Evolutionary conservation across 1,140 invertebrate genomes (phyloP), one percentile per base, ranked within the genome.

Genomic region (Ctenoplectra terminalis): DNA sequence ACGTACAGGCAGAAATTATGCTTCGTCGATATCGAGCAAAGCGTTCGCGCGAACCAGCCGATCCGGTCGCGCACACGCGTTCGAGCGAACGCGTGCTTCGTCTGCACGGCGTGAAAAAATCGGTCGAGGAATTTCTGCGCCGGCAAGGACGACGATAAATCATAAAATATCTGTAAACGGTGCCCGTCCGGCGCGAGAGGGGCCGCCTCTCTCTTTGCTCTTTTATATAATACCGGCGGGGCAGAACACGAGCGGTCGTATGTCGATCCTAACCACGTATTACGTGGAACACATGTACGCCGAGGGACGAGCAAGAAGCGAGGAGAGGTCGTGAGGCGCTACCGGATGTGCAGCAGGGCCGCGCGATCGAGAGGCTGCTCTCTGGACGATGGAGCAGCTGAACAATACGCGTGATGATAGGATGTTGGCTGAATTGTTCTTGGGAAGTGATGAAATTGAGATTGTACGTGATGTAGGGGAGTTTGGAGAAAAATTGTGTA

Each of bases 61-160:
- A 72, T 66, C 81, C 60, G 77, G 64, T 83, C 61, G 75, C 20
- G 74, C 29, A 56, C 26, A 66, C 31, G 61, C 67, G n/a, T 60
- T 79, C 20, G n/a, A 13, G 43, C 50, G 46, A 61, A 46, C 34
- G n/a, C n/a, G n/a, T n/a, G n/a, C n/a, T n/a, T n/a, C n/a, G n/a
- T n/a, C n/a, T n/a, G n/a, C n/a, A n/a, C n/a, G n/a, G n/a, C n/a
- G n/a, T n/a, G n/a, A n/a, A n/a, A n/a, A n/a, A n/a, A n/a, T n/a
- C n/a, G n/a, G n/a, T n/a, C n/a, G 50, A 58, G 82, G 79, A 88
- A 88, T 86, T 88, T 77, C 75, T 84, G 60, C 70, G 58, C 56
- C 56, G 61, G 60, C 74, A 82, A 84, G 81, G 84, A 87, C 84
- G 84, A 43, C 86, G 86, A 86, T 88, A 86, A 86, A 88, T 88